Conservation (phyloP, 2,797 vertebrate species). For the Hoplostethus atlanticus region DNA sequence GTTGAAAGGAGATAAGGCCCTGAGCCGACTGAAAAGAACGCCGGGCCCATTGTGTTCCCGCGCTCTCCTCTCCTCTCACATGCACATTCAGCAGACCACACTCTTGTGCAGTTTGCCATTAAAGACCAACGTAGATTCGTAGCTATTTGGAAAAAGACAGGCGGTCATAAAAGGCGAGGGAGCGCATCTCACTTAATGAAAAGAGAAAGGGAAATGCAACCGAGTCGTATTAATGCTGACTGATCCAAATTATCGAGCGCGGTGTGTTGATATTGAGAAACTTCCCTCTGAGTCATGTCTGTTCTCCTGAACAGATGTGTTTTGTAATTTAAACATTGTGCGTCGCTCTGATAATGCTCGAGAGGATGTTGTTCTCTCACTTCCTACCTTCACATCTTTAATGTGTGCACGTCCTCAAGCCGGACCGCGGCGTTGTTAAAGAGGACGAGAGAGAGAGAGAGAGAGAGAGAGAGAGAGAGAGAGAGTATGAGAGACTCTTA, state of each 20-base stretch:
- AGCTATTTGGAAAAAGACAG: conserved; percentile 41
- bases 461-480: conserved; percentile 42
- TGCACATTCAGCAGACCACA: conserved; percentile 65
- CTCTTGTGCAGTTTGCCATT: conserved; percentile 65
- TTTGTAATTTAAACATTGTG: conserved; percentile 38
- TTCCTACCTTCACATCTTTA: conserved; percentile 56
- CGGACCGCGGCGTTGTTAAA: conserved; percentile 38
- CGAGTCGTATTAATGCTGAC: neutral
- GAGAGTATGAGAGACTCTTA: conserved; percentile 33
- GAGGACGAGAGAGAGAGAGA: conserved; percentile 38
- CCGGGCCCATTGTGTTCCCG: conserved; percentile 78
- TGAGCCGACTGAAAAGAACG: conserved; percentile 77
- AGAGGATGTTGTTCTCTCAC: conserved; percentile 47
- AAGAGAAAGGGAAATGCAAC: conserved; percentile 23
- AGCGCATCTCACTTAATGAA: conserved; percentile 62
- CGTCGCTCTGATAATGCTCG: conserved; percentile 27
- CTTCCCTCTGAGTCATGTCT: conserved; percentile 12
- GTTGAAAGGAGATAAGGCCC: conserved; percentile 85
- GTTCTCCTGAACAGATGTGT: conserved; percentile 8
- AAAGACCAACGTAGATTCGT: conserved; percentile 57
- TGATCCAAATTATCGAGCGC: conserved; percentile 25
- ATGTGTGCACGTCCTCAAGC: conserved; percentile 40
- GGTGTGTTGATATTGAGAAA: conserved; percentile 22
- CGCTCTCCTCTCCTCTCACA: conserved; percentile 64
- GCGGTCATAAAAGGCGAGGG: conserved; percentile 27